Evolutionary conservation across 2,888 invertebrate genomes (phyloP), one percentile per base, ranked within the genome.

Genomic region (Mythimna lalbum): DNA sequence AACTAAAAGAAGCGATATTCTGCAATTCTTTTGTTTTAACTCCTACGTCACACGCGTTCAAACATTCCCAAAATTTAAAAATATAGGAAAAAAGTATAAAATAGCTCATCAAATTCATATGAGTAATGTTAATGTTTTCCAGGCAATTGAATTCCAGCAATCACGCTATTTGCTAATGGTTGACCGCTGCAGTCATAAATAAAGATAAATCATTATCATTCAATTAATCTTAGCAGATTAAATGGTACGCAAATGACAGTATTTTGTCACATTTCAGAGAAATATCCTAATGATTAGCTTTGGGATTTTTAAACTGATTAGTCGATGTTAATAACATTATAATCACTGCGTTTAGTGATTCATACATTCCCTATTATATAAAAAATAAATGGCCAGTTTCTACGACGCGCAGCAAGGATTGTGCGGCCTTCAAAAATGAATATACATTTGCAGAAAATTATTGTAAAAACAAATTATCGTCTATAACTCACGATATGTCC

Each of bases 121-220:
- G 49, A 23, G 10, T 36, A 60, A 67, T 43, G 10, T 49, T 69
- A 66, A 74, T 80, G 68, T 65, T 72, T 84, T 83, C 69, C 67
- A 83, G 75, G 23, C 53, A 64, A 63, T 59, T 56, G 50, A 60
- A 59, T 67, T 76, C 61, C 65, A 63, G 36, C 57, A 74, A 82
- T 78, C 78, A 83, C 72, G 78, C 69, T 69, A 78, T 75, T 77
- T 39, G 77, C 76, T 74, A 75, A 78, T 84, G 75, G n/a, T 49
- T 53, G 69, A 68, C 73, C 23, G 33, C 43, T 68, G 27, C 27
- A 39, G 68, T 66, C 80, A 71, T 76, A 81, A 77, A 80, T 59
- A 73, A 68, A 77, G 85, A 83, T 85, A 85, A 81, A 76, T 71
- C 59, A 80, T 73, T 83, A 84, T 83, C 83, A 61, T 63, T 69